Conservation (phyloP, 2,797 vertebrate genomes). For the Clarias platycephalus region DNA sequence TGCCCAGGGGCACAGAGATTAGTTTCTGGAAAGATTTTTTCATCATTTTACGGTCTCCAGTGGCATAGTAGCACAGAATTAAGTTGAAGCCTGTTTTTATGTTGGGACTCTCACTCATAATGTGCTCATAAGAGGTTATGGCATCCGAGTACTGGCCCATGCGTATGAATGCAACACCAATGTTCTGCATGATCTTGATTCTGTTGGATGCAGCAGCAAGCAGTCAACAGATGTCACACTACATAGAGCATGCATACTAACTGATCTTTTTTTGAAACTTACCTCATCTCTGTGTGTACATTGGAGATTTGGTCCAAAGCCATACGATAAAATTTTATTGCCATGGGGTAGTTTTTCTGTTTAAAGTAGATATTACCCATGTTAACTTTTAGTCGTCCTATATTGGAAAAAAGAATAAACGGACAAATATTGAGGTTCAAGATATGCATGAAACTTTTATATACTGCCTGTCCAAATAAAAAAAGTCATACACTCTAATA, state of each 20-base stretch:
- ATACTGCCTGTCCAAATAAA: background rate
- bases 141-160: slow-evolving; percentile 91
- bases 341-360: slow-evolving; percentile 93
- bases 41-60: slow-evolving; percentile 90
- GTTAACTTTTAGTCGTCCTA: slow-evolving; percentile 92
- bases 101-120: slow-evolving; percentile 92
- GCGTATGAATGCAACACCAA: slow-evolving; percentile 88
- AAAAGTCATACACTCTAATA: no score
- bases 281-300: slow-evolving; percentile 88
- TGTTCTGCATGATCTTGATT: slow-evolving; percentile 98
- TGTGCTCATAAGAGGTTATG: slow-evolving; percentile 90
- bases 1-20: slow-evolving; percentile 85
- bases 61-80: slow-evolving; percentile 89
- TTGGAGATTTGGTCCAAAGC: slow-evolving; percentile 94
- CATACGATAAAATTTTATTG: slow-evolving; percentile 97
- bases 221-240: background rate
- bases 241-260: background rate
- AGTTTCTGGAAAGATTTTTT: slow-evolving; percentile 95
- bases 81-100: slow-evolving; percentile 92
- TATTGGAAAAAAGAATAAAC: background rate
- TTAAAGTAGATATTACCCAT: slow-evolving; percentile 98
- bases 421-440: background rate
- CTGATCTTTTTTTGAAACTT: slow-evolving; percentile 44
- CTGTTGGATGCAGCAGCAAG: slow-evolving; percentile 60
- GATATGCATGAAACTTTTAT: background rate